phyloP scores from a whole-genome alignment of 2,797 vertebrate species.

The Calcarius lapponicus region DNA sequence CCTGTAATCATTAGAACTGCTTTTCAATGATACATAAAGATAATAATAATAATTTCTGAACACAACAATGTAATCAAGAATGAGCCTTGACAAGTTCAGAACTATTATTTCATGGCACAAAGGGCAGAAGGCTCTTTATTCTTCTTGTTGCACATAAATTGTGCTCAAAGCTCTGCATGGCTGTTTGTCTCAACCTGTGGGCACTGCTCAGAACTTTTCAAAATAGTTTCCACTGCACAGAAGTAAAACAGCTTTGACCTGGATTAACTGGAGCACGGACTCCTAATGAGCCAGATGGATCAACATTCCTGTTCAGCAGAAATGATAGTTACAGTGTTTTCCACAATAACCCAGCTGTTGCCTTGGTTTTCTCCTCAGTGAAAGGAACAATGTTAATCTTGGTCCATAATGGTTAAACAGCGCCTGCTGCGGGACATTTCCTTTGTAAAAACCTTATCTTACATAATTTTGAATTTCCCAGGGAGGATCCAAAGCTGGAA shows the following conservation, averaged over 20 bases:
- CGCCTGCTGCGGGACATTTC: not conserved
- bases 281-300: conserved; percentile 41
- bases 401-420: not conserved
- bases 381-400: not conserved
- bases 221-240: conserved; percentile 18
- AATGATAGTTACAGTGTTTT: not conserved
- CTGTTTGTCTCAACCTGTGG: not conserved
- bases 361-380: not conserved
- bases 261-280: conserved; percentile 14
- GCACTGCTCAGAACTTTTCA: not conserved
- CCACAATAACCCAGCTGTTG: not conserved
- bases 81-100: not conserved
- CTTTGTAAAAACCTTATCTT: not conserved
- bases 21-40: not conserved
- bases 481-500: not conserved
- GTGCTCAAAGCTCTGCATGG: not conserved
- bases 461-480: rapidly evolving
- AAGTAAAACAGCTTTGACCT: conserved; percentile 49
- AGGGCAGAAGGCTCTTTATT: not conserved
- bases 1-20: not conserved
- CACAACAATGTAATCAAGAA: not conserved
- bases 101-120: not conserved
- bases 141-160: not conserved
- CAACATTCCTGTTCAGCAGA: not conserved
- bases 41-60: not conserved